Evolutionary conservation across 2,797 vertebrate genomes (phyloP).

Genomic region (Oophaga sylvatica): DNA sequence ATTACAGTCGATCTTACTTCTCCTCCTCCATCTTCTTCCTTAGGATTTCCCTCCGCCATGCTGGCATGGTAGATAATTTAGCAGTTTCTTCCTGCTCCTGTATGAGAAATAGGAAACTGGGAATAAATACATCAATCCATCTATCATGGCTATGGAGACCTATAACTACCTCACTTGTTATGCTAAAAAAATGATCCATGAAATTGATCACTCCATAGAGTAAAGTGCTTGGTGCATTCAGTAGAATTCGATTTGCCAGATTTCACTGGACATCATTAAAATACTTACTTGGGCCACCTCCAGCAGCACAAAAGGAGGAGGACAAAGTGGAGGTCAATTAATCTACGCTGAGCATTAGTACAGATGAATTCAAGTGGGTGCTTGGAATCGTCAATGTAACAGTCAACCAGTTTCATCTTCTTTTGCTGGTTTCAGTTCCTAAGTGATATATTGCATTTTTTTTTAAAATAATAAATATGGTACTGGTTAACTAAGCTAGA

Average conservation of each 20-base stretch:
- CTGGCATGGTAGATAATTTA: constrained; percentile 89
- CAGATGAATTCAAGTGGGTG: too few species aligned
- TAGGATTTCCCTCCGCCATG: constrained; percentile 96
- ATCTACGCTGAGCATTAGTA: too few species aligned
- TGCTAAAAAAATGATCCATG: neutral
- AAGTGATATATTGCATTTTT: too few species aligned
- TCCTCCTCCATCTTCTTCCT: constrained; percentile 97
- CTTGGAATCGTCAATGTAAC: too few species aligned
- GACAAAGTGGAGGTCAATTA: too few species aligned
- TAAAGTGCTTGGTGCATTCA: too few species aligned
- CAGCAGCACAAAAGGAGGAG: neutral
- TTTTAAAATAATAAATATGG: too few species aligned
- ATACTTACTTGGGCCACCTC: neutral
- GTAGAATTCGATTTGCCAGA: neutral
- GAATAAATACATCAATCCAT: neutral
- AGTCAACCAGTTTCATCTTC: too few species aligned
- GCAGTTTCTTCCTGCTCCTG: constrained; percentile 88
- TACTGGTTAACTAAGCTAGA: too few species aligned
- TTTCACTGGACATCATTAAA: neutral
- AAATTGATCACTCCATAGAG: too few species aligned
- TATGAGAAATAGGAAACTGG: constrained; percentile 57
- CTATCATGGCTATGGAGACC: too few species aligned
- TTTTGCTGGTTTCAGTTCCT: too few species aligned
- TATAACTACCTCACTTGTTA: neutral
- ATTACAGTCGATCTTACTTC: constrained; percentile 78